Conservation (phyloP, 1,140 invertebrate species). For the Tetramorium alpestre region DNA sequence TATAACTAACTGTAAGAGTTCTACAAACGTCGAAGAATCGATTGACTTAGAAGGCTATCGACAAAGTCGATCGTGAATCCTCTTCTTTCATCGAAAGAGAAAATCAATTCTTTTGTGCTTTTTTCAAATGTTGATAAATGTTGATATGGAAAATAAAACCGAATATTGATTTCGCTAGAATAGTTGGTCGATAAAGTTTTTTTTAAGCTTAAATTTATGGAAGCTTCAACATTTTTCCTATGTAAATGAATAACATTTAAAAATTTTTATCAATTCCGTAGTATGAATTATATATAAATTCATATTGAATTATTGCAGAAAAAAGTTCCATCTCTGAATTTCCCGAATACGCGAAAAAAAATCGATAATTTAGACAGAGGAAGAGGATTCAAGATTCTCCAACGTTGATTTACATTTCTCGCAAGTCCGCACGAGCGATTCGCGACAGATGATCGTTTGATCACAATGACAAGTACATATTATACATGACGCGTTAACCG, state of each 20-base stretch:
- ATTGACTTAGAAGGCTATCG: neutral
- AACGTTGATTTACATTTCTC: slow-evolving; percentile 51
- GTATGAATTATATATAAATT: slow-evolving; percentile 1
- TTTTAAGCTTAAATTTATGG: neutral
- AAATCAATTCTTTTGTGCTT: neutral
- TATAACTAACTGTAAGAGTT: slow-evolving; percentile 31
- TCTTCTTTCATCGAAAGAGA: neutral
- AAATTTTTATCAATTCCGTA: neutral
- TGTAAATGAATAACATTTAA: neutral
- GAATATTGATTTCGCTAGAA: neutral
- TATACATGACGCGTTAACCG: slow-evolving; percentile 42
- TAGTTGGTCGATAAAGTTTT: neutral
- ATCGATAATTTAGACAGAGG: neutral
- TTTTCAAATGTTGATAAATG: neutral
- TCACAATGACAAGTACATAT: slow-evolving; percentile 35
- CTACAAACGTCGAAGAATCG: slow-evolving; percentile 66
- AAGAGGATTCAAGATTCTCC: slow-evolving; percentile 51
- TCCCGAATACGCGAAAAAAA: neutral
- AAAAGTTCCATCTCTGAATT: neutral
- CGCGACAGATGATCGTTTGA: slow-evolving; percentile 54
- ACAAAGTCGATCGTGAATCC: neutral
- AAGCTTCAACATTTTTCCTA: neutral
- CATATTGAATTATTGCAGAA: neutral
- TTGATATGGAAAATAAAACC: neutral
- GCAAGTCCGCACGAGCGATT: slow-evolving; percentile 11